Percentiles rank a stretch among this genome's conserved stretches.
These are phyloP conservation scores for Drosophila gaucha DNA, from an alignment of 2,888 invertebrate species.

Conservation along the genomic window DNA sequence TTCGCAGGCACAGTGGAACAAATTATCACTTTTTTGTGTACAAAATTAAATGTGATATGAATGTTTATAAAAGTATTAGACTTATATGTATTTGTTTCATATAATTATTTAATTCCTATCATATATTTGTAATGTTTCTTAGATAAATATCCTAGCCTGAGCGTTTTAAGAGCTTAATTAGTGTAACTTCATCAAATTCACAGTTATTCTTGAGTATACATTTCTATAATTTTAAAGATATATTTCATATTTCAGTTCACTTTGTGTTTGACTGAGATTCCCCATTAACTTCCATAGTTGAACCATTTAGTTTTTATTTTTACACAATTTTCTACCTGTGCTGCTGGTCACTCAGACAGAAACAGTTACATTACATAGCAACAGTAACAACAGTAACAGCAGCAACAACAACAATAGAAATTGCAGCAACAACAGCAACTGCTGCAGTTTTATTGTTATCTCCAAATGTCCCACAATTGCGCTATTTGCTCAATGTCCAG, in stretches of 20 bases:
- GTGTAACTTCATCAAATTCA: too few species aligned
- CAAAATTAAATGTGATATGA: background rate
- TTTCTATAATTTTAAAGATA: too few species aligned
- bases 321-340: slow-evolving; percentile 49
- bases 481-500: slow-evolving; percentile 68
- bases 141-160: background rate
- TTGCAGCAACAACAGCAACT: slow-evolving; percentile 9
- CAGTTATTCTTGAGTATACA: too few species aligned
- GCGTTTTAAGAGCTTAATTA: too few species aligned
- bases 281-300: slow-evolving; percentile 31
- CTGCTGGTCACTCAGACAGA: slow-evolving; percentile 40
- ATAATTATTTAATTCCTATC: background rate
- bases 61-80: background rate
- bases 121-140: background rate
- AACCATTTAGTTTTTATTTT: slow-evolving; percentile 50
- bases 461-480: slow-evolving; percentile 72
- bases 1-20: slow-evolving; percentile 47
- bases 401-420: background rate
- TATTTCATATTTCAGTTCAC: background rate
- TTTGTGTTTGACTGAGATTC: background rate
- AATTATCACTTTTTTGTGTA: background rate
- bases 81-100: background rate
- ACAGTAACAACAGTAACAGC: slow-evolving; percentile 20
- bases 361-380: slow-evolving; percentile 32
- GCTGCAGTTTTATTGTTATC: slow-evolving; percentile 74